Conservation (phyloP, 1,140 invertebrate species). For the Brachionus sp. region DNA sequence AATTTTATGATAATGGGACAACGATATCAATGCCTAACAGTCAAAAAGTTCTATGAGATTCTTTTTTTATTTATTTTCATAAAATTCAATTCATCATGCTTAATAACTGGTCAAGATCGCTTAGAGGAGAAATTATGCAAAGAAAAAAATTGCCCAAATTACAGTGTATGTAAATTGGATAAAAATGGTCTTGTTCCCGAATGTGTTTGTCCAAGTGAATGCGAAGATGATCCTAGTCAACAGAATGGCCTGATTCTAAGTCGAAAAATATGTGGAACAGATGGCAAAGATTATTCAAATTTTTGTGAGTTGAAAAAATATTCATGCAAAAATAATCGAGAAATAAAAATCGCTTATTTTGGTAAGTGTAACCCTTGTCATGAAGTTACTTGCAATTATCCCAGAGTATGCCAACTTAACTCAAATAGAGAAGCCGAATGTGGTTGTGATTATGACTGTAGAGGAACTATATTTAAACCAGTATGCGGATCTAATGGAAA, state of each 20-base stretch:
- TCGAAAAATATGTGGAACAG: neutral
- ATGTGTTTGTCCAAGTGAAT: slow-evolving; percentile 30
- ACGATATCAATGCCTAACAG: neutral
- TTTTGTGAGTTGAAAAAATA: slow-evolving; percentile 39
- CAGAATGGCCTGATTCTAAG: neutral
- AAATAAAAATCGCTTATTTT: slow-evolving; percentile 31
- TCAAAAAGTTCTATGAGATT: neutral
- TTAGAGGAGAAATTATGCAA: neutral
- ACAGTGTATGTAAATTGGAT: neutral
- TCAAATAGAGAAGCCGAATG: slow-evolving; percentile 34
- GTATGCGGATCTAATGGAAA: slow-evolving; percentile 48
- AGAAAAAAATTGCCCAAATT: neutral
- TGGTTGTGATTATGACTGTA: slow-evolving; percentile 19
- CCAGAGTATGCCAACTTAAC: slow-evolving; percentile 34
- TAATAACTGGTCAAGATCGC: slow-evolving; percentile 16
- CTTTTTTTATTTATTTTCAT: slow-evolving; percentile 5
- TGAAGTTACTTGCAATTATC: slow-evolving; percentile 20
- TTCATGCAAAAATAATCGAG: neutral
- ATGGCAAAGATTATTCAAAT: slow-evolving; percentile 31
- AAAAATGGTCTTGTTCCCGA: neutral
- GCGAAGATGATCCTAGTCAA: neutral
- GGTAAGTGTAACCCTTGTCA: slow-evolving; percentile 44
- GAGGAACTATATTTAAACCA: slow-evolving; percentile 6
- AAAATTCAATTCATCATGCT: neutral
- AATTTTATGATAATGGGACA: neutral